Evolutionary conservation across 1,140 invertebrate genomes (phyloP).

Genomic region (Heliconius himera): DNA sequence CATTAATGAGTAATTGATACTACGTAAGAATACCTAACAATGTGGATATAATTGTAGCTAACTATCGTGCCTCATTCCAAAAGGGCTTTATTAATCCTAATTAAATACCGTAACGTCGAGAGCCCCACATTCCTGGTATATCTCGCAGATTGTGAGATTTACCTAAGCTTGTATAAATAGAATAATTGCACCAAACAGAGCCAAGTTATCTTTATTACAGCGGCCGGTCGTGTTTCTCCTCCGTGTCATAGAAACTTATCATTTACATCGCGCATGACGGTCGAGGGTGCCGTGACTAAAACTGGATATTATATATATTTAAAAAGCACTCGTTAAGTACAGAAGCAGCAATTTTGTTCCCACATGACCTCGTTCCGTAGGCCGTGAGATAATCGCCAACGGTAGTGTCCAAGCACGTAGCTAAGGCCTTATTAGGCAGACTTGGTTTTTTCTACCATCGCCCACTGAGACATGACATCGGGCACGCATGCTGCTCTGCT

Average conservation of each 20-base stretch:
- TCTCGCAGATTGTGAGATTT: slow-evolving; percentile 19
- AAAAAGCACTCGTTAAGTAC: slow-evolving; percentile 53
- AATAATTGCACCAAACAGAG: slow-evolving; percentile 14
- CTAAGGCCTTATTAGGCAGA: slow-evolving; percentile 64
- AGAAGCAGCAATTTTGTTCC: slow-evolving; percentile 61
- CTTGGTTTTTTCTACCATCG: slow-evolving; percentile 61
- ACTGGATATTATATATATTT: slow-evolving; percentile 39
- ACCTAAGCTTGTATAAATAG: slow-evolving; percentile 29
- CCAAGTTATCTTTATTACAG: slow-evolving; percentile 24
- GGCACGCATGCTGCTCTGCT: slow-evolving; percentile 45
- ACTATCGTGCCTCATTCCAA: slow-evolving; percentile 25
- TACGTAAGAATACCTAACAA: slow-evolving; percentile 40
- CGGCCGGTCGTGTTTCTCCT: slow-evolving; percentile 23
- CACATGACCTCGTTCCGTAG: slow-evolving; percentile 64
- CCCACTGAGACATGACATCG: slow-evolving; percentile 47
- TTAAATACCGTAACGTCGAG: slow-evolving; percentile 27
- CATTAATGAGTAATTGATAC: slow-evolving; percentile 42
- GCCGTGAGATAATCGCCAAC: slow-evolving; percentile 74
- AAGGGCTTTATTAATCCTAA: slow-evolving; percentile 21
- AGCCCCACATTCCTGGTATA: slow-evolving; percentile 4
- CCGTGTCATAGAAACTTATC: slow-evolving; percentile 53
- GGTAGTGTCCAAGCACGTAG: slow-evolving; percentile 67
- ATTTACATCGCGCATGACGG: slow-evolving; percentile 58
- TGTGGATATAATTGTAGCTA: slow-evolving; percentile 35
- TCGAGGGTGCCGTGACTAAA: slow-evolving; percentile 56